Evolutionary conservation across 1,140 invertebrate genomes (phyloP), one percentile per base, ranked within the genome.

Genomic region (Zaprionus vittiger): DNA sequence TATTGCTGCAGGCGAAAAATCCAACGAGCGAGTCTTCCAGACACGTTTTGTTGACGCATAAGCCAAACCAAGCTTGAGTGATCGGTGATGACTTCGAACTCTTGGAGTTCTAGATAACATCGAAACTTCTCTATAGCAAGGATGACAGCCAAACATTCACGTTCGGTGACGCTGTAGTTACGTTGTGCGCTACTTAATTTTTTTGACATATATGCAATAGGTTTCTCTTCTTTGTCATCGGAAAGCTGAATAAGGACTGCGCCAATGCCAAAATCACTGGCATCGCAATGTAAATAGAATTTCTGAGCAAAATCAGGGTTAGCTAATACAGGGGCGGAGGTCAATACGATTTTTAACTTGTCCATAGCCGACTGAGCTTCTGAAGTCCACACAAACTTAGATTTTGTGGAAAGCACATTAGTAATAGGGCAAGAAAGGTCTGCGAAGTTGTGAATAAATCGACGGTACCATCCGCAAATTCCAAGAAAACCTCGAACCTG

Each of bases 381-480:
- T 14, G 9, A 4, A 12, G 65, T 28, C 71, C 65, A 62, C n/a
- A 31, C 31, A n/a, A 73, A 73, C 5, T 26, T 55, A 15, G 24
- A 60, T 38, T 44, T 73, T 3, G 9, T 7, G 7, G 26, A 44
- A 4, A 73, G 44, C 0, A 12, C 12, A 34, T 73, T 56, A 0
- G 56, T 68, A 12, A 68, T 59, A 1, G 55, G 56, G 4, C 26
- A 24, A 24, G 24, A 24, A 24, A 24, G 24, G 24, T 24, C 41
- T 0, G 67, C n/a, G 12, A 61, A 69, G 6, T 59, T 72, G 22
- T 59, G 5, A 12, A 72, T 72, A 37, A 72, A 65, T 6, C 63
- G 66, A 11, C 7, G 31, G 2, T 34, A 34, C 31, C 7, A 34
- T 34, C 31, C 31, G 11, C 31, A 34, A 34, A 34, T 34, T 34